These are phyloP conservation scores for Lepidothrix coronata DNA, from an alignment of 2,113 vertebrate species.

Conservation along the genomic window DNA sequence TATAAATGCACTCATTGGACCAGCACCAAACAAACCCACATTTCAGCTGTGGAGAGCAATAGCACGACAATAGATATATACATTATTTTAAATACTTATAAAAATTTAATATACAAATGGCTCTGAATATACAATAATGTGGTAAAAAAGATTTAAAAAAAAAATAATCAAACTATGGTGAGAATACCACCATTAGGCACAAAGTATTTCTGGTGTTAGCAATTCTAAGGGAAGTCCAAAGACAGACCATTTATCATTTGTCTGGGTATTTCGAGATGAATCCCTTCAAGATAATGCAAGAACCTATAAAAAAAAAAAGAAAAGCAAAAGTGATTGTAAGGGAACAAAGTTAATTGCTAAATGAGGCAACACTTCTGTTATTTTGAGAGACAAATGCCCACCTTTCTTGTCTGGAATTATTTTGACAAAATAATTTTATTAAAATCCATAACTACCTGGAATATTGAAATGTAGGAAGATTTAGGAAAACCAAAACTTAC, in stretches of 20 bases:
- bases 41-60: slow-evolving; percentile 22
- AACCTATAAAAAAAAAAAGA: slow-evolving; percentile 70
- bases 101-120: slow-evolving; percentile 75
- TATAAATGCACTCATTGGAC: background rate
- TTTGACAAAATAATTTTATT: background rate
- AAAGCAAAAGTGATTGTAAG: background rate
- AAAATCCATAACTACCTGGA: background rate
- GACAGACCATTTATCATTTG: slow-evolving; percentile 76
- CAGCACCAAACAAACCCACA: slow-evolving; percentile 44
- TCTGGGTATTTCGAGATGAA: slow-evolving; percentile 82
- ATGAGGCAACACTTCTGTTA: background rate
- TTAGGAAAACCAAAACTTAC: slow-evolving; percentile 65
- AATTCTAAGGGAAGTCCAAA: slow-evolving; percentile 78
- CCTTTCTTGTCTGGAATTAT: background rate
- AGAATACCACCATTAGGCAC: slow-evolving; percentile 50
- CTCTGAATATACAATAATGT: slow-evolving; percentile 73
- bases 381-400: background rate
- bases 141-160: background rate
- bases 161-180: background rate
- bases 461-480: background rate
- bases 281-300: slow-evolving; percentile 83
- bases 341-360: background rate
- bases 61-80: slow-evolving; percentile 62
- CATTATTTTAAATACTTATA: slow-evolving; percentile 75
- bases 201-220: background rate